phyloP scores from a whole-genome alignment of 2,888 invertebrate genomes.

The Amorpha juglandis region DNA sequence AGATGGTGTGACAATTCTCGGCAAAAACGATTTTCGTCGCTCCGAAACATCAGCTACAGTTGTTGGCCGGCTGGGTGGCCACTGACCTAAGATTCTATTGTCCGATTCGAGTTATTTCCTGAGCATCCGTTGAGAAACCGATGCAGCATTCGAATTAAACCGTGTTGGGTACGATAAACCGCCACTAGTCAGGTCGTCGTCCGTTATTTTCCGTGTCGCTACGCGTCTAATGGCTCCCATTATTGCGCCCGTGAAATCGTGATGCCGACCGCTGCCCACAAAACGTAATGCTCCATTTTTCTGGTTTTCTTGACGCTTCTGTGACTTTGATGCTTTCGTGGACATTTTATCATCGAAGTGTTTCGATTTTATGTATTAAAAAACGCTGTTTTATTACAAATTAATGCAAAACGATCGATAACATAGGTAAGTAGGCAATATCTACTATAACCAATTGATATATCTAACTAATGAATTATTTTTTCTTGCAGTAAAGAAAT shows the following conservation, averaged over 20 bases:
- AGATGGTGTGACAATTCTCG: constrained; percentile 5
- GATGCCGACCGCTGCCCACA: constrained; percentile 69
- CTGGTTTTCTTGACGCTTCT: constrained; percentile 49
- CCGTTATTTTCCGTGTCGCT: constrained; percentile 70
- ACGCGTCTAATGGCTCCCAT: constrained; percentile 68
- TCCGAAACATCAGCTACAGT: constrained; percentile 1
- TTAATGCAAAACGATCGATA: no score
- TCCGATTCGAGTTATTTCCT: constrained; percentile 31
- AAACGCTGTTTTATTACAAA: no score
- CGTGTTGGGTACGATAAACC: constrained; percentile 40
- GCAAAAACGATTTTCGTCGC: constrained; percentile 9
- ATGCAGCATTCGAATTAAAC: constrained; percentile 39
- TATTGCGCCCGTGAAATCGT: constrained; percentile 74
- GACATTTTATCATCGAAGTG: neutral
- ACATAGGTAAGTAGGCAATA: no score
- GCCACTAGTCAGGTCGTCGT: constrained; percentile 57
- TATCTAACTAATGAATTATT: no score
- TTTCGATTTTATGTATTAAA: neutral
- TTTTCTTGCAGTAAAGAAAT: no score
- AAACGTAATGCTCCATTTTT: constrained; percentile 67
- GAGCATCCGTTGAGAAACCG: constrained; percentile 42
- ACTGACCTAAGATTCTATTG: constrained; percentile 33
- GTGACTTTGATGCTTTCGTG: constrained; percentile 29
- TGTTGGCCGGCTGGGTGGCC: constrained; percentile 27
- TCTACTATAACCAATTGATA: no score